These are phyloP conservation scores for Tyto alba DNA, from an alignment of 2,113 vertebrate species.

Conservation along the genomic window DNA sequence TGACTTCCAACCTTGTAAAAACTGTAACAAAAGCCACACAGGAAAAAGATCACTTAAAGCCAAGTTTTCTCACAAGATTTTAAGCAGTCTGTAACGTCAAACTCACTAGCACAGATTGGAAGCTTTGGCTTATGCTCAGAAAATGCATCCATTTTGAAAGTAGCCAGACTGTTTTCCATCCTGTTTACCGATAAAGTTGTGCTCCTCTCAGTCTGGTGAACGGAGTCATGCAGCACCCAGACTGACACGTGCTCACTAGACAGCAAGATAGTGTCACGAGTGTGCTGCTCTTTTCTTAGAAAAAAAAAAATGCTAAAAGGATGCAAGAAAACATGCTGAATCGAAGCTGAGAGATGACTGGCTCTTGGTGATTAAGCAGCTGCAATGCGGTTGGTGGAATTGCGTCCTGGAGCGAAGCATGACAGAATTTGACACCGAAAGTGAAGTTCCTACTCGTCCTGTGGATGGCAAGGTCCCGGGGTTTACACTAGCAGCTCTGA, in stretches of 20 bases:
- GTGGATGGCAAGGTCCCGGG: neutral
- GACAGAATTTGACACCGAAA: neutral
- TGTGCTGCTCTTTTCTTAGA: neutral
- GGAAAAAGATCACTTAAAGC: neutral
- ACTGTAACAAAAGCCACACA: neutral
- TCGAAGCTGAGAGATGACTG: neutral
- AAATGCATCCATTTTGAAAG: neutral
- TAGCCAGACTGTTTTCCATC: neutral
- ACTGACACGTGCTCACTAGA: neutral
- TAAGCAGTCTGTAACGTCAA: neutral
- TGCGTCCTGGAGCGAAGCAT: neutral
- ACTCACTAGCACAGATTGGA: neutral
- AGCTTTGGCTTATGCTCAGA: conserved; percentile 25
- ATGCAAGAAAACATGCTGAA: conserved; percentile 4
- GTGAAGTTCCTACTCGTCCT: neutral
- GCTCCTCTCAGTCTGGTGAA: neutral
- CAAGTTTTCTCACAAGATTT: neutral
- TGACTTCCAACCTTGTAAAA: neutral
- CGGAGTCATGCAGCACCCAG: neutral
- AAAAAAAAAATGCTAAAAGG: neutral
- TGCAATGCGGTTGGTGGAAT: accelerated
- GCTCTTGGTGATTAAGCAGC: neutral
- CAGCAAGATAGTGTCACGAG: neutral
- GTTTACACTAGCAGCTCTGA: neutral
- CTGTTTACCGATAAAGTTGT: neutral